A percentile compares a stretch with the other conserved stretches of the same genome.
Conservation (phyloP, 2,797 vertebrate genomes). For the Dendrocincla tyrannina region DNA sequence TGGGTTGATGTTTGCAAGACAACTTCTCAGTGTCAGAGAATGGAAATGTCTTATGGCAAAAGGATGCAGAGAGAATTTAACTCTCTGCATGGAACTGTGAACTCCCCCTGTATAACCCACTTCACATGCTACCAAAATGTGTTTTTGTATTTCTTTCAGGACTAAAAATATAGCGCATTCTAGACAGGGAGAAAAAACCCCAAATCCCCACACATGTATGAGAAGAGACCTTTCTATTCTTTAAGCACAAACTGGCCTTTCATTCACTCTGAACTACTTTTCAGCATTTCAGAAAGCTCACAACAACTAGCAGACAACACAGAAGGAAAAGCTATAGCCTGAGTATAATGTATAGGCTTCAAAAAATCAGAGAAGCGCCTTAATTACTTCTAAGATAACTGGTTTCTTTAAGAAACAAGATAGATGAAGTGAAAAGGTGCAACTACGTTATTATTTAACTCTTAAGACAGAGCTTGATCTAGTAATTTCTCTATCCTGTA, state of each 20-base stretch:
- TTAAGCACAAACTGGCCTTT: neutral
- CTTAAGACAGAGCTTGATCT: constrained; percentile 45
- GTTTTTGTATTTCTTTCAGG: neutral
- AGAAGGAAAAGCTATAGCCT: neutral
- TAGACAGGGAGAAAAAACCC: neutral
- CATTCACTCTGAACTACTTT: neutral
- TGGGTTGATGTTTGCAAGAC: neutral
- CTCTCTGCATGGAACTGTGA: neutral
- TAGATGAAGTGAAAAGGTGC: constrained; percentile 24
- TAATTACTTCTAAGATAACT: constrained; percentile 22
- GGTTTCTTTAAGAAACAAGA: constrained; percentile 28
- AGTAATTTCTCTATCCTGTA: neutral
- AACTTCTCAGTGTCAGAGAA: neutral
- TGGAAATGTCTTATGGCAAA: neutral
- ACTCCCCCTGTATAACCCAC: neutral
- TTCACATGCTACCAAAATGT: neutral
- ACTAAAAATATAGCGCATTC: neutral
- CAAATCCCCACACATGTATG: rapidly evolving
- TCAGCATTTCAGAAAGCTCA: neutral
- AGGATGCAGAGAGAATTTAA: neutral
- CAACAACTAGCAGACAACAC: neutral
- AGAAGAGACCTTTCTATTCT: neutral
- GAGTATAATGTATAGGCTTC: neutral
- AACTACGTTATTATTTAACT: constrained; percentile 24
- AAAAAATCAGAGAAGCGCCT: constrained; percentile 23